Evolutionary conservation across 1,140 invertebrate genomes (phyloP).

Genomic region (Tetragonula clypearis): DNA sequence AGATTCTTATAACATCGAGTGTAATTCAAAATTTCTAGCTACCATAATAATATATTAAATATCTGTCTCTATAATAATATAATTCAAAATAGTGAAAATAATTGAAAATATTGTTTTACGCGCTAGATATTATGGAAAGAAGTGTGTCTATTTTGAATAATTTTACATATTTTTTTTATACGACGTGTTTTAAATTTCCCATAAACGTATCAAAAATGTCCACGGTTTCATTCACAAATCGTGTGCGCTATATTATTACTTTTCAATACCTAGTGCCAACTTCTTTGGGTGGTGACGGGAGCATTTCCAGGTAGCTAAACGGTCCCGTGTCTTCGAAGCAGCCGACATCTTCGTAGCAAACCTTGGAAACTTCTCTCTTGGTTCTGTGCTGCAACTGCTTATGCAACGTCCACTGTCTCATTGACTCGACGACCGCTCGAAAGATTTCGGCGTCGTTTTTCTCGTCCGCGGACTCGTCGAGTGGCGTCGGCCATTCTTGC

Average conservation of each 20-base stretch:
- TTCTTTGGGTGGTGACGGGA: constrained; percentile 93
- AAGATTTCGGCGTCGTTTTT: constrained; percentile 83
- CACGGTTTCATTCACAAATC: not conserved
- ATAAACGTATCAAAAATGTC: too few species aligned
- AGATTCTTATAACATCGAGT: too few species aligned
- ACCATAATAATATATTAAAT: too few species aligned
- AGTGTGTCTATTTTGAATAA: too few species aligned
- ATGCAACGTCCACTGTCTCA: constrained; percentile 81
- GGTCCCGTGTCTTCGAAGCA: constrained; percentile 96
- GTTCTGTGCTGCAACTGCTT: constrained; percentile 72
- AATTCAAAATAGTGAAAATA: too few species aligned
- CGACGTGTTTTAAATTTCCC: too few species aligned
- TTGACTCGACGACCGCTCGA: constrained; percentile 83
- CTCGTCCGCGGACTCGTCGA: constrained; percentile 82
- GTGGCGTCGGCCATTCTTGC: constrained; percentile 72
- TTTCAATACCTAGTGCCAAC: constrained; percentile 89
- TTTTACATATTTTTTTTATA: too few species aligned
- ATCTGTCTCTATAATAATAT: too few species aligned
- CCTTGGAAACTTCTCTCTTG: constrained; percentile 87
- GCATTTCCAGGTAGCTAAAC: constrained; percentile 94
- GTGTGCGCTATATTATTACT: accelerated
- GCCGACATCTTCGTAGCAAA: constrained; percentile 96
- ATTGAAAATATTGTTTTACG: too few species aligned
- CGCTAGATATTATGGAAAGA: too few species aligned
- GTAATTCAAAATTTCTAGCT: too few species aligned